phyloP scores from a whole-genome alignment of 2,888 invertebrate genomes.

The Agonum fuliginosum region DNA sequence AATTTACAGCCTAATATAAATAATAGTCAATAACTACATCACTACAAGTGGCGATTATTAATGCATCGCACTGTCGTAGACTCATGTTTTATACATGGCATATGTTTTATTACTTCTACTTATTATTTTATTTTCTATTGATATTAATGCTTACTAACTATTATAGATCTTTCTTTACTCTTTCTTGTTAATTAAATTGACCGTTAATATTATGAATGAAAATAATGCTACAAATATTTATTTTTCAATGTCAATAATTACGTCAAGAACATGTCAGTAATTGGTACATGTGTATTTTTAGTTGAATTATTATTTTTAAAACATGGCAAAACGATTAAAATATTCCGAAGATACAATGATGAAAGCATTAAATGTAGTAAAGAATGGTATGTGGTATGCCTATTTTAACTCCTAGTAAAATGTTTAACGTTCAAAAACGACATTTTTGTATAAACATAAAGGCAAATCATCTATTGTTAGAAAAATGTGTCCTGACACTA shows the following conservation, averaged over 20 bases:
- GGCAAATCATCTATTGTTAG: constrained; percentile 45
- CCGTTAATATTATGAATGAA: neutral
- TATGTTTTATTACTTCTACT: too few relatives aligned
- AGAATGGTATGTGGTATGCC: constrained; percentile 60
- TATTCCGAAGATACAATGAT: constrained; percentile 60
- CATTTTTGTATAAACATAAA: constrained; percentile 60
- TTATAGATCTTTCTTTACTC: neutral
- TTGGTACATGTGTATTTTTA: neutral
- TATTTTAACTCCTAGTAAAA: constrained; percentile 60
- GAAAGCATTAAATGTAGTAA: constrained; percentile 60
- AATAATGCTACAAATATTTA: neutral
- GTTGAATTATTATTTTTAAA: neutral
- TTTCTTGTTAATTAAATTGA: constrained; percentile 2
- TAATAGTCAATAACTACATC: neutral
- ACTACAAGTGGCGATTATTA: neutral
- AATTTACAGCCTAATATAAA: neutral
- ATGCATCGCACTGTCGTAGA: neutral
- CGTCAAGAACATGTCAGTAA: constrained; percentile 2
- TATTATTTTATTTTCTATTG: constrained; percentile 2
- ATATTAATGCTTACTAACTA: neutral
- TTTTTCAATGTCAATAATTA: neutral
- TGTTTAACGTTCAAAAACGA: constrained; percentile 62
- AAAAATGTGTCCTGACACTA: constrained; percentile 47
- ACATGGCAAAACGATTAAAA: constrained; percentile 47
- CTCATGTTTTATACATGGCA: neutral